Base-by-base conservation (phyloP, 2,113 vertebrate species). In the Cromileptes altivelis region DNA sequence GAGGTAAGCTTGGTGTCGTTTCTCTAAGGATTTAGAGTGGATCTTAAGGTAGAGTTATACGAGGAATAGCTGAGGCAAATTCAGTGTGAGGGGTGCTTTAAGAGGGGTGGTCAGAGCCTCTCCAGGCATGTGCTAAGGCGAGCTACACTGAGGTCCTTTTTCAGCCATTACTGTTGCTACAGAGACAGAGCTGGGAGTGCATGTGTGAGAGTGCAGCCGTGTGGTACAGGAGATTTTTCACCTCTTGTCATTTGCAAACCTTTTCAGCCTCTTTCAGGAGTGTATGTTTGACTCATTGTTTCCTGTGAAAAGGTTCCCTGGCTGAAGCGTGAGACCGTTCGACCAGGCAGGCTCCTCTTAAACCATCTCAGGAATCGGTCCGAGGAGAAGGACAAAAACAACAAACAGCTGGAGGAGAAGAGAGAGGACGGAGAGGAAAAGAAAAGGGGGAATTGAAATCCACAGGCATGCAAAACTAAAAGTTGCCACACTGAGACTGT, bases 141-240 rank as follows among this genome's bases (percentile, higher is more conserved):
- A 91, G 91, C 90, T 77, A 62, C 75, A 80, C 84, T 1, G 87
- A 89, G 87, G 87, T 89, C 88, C 87, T 84, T 85, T 88, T 93
- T 85, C 89, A 90, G 91, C 91, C 94, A 92, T 94, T 92, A 75
- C 80, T 83, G 88, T 78, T 85, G 88, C 82, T 78, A 82, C 81
- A 85, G 72, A 90, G 68, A 80, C 75, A 7, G 83, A 75, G 88
- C 77, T 50, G 73, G 61, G 55, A 13, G 70, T 60, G 78, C 70
- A 27, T 63, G 65, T 18, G 45, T 7, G 55, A 17, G 45, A 25
- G 56, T 56, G 53, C 15, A 61, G 50, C 62, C 33, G 61, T 55
- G 76, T 1, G 18, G 2, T 12, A 21, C 6, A 6, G 19, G 15
- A 13, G 65, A 53, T 75, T 80, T 30, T 49, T 72, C 75, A 78